phyloP scores from a whole-genome alignment of 2,888 invertebrate genomes.

The Chelonus formosanus region DNA sequence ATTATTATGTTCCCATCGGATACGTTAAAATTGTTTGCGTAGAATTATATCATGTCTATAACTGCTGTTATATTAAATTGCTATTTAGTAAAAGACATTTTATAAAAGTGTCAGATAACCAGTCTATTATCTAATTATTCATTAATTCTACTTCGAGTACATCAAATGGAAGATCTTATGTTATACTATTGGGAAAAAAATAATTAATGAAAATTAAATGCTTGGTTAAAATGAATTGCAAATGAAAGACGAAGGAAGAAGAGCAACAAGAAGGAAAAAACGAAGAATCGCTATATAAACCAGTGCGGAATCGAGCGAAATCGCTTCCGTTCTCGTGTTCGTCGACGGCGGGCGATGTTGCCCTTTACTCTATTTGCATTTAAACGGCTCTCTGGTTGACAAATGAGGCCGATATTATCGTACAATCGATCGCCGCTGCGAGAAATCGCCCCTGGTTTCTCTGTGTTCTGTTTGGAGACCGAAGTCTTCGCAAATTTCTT shows the following conservation, averaged over 20 bases:
- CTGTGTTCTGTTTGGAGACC: neutral
- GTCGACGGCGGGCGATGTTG: conserved; percentile 32
- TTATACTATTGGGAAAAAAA: neutral
- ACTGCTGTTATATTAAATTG: no score
- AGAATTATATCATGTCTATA: no score
- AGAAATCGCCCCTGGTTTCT: conserved; percentile 19
- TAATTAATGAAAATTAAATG: neutral
- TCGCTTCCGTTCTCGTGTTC: conserved; percentile 33
- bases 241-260: conserved; percentile 1
- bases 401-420: conserved; percentile 61
- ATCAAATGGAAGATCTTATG: no score
- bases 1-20: no score
- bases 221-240: neutral
- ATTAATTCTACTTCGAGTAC: no score
- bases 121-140: no score
- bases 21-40: no score
- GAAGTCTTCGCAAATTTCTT: neutral
- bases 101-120: no score
- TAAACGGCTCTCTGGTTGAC: conserved; percentile 55
- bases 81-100: no score
- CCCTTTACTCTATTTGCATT: conserved; percentile 53
- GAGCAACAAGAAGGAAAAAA: neutral
- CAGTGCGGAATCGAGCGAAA: conserved; percentile 9
- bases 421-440: conserved; percentile 54
- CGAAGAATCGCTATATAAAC: neutral